A percentile compares a stretch with the other conserved stretches of the same genome.
phyloP scores from a whole-genome alignment of 1,140 invertebrate species.

The Neelides sp. region DNA sequence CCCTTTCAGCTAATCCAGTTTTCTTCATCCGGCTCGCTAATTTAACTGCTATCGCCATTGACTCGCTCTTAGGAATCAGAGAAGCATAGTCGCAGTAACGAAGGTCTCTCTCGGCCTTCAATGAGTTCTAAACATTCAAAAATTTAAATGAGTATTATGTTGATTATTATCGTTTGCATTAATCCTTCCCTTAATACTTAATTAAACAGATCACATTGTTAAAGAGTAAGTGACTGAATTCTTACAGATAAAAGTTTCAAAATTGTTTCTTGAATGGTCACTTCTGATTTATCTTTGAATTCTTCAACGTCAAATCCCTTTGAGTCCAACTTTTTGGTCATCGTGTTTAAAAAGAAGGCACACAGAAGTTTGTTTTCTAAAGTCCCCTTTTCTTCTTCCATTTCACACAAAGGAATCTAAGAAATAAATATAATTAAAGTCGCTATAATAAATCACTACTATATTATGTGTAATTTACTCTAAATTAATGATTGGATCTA shows the following conservation, averaged over 20 bases:
- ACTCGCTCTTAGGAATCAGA: slow-evolving; percentile 58
- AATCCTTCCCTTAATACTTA: no score
- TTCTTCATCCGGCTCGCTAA: slow-evolving; percentile 66
- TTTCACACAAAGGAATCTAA: slow-evolving; percentile 66
- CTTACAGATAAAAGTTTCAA: slow-evolving; percentile 79
- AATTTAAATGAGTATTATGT: no score
- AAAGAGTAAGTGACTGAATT: no score
- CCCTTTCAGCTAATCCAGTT: slow-evolving; percentile 56
- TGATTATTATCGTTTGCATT: no score
- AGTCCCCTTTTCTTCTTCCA: slow-evolving; percentile 62
- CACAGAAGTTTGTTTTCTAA: slow-evolving; percentile 64
- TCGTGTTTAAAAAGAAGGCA: slow-evolving; percentile 33
- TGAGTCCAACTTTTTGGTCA: slow-evolving; percentile 23
- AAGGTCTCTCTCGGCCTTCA: slow-evolving; percentile 66
- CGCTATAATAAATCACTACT: background rate
- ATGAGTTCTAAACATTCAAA: no score
- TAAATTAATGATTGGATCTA: background rate
- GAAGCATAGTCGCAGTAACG: slow-evolving; percentile 75
- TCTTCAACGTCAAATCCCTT: slow-evolving; percentile 35
- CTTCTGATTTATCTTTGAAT: slow-evolving; percentile 45
- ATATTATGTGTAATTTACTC: background rate
- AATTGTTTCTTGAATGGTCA: slow-evolving; percentile 57
- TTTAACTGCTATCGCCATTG: slow-evolving; percentile 70
- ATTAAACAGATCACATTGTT: no score
- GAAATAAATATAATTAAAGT: slow-evolving; percentile 33